Base-by-base conservation (phyloP, 2,113 vertebrate species). In the Pollachius pollachius region DNA sequence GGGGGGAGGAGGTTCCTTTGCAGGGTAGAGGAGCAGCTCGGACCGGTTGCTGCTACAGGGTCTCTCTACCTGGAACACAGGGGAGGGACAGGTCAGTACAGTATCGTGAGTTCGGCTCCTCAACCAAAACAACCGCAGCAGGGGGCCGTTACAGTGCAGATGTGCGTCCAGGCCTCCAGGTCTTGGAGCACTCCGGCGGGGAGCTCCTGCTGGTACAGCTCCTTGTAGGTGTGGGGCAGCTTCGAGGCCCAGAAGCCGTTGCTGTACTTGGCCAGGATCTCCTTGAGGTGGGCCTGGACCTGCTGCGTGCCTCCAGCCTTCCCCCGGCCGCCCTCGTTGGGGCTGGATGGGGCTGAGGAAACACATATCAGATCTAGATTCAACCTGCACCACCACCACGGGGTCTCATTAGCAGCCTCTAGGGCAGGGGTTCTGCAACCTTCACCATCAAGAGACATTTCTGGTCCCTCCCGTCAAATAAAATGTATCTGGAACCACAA, bases 161-260 rank as follows among this genome's bases (percentile, higher is more conserved):
- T 87, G 81, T 96, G 94, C 37, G 91, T 94, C 95, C 95, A 97
- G 64, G 88, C 87, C 82, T 95, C 92, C 85, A 95, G 88, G 2
- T 95, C 94, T 77, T 89, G 92, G 41, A 95, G 80, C 69, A 93
- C 88, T 75, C 92, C 92, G 34, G 85, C 87, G 62, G 93, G 93
- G 37, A 96, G 87, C 34, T 97, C 94, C 85, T 96, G 93, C 78
- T 94, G 92, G 81, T 95, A 96, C 18, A 93, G 89, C 70, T 96
- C 94, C 86, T 81, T 93, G 90, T 97, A 97, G 75, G 96, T 90
- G 69, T 94, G 93, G 60, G 95, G 95, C 80, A 96, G 86, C 81
- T 94, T 96, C 0, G 95, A 95, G 54, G 95, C 90, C 93, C 93
- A 95, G 87, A 97, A 92, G 15, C 95, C 95, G 81, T 94, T 94